Evolutionary conservation across 2,888 invertebrate species (phyloP), one percentile per base, ranked within the genome.

Genomic region (Lepidocyrtoides sp.): DNA sequence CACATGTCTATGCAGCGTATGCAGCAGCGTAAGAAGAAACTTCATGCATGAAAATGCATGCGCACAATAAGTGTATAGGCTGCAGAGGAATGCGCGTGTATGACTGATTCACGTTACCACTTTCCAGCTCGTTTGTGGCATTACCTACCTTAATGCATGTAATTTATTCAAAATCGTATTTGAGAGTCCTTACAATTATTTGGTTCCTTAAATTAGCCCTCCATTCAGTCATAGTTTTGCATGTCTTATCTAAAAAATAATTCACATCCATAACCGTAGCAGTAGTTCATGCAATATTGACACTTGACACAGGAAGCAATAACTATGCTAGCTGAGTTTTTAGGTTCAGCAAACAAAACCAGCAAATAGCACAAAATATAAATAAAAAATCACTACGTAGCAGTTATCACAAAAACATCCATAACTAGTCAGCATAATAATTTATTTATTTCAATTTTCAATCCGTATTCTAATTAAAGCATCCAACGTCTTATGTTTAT

Each of bases 261-360:
- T n/a, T n/a, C n/a, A n/a, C n/a, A n/a, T n/a, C n/a, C n/a, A n/a
- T n/a, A n/a, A 36, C 4, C 17, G 7, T n/a, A n/a, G n/a, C 29
- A 48, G 72, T 8, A 32, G 44, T 41, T 20, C 44, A 60, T 83
- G 17, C 2, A 69, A 63, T 26, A 57, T 60, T 86, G 69, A 86
- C 86, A 87, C 87, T 87, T 87, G 87, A 72, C 72, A 66, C 79
- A 54, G 2, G 32, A 14, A 72, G 20, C 72, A 17, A 36, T 63
- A 60, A 26, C 2, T 3, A 4, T 17, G 2, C 57, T 17, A 12
- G 57, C 5, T 12, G 17, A 57, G 2, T 7, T 14, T 57, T 8
- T 2, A 57, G 36, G 36, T 14, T 29, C 66, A 20, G 36, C 7
- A 29, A 75, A 41, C 7, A 36, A 14, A 41, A 41, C 12, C 75